Base-by-base conservation (phyloP, 2,113 vertebrate genomes). In the Odontesthes bonariensis region DNA sequence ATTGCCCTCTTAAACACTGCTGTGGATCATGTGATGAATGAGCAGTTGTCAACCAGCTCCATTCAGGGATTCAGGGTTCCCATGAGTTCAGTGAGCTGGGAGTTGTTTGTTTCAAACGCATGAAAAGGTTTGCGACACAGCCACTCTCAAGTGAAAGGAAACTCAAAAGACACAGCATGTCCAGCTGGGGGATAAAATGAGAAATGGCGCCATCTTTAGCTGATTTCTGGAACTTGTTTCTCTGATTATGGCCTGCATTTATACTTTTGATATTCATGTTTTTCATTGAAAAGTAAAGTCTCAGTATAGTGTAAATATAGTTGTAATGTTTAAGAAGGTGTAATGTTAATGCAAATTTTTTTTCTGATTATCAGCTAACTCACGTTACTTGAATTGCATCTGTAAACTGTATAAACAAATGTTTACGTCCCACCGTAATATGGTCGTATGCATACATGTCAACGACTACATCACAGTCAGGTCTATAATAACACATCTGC, bases 201-300 rank as follows among this genome's bases (percentile, higher is more conserved):
- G 73, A 84, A 85, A 87, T 84, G 72, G 73, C 68, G 71, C 88
- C 84, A 90, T 64, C 91, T 74, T 52, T 0, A 79, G 89, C 85
- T 10, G 10, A 0, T 27, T 20, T 17, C 3, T 20, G 32, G 1
- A 63, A 80, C 7, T 44, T 59, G 32, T 38, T 27, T 8, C 32
- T 20, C 13, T 27, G 13, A 22, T 2, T 62, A 17, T 7, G 13
- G 16, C 14, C 23, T 31, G 42, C 23, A 14, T 55, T 27, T 55
- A 31, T 3, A 31, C 1, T 10, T 38, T 38, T 7, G 35, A 38
- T 38, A 38, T 38, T 38, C 35, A 27, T 27, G 27, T 27, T 27
- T 27, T 27, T 27, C 1, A 27, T 27, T 3, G 1, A 27, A 27
- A 27, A 27, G 3, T 27, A 27, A 27, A 27, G 27, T 27, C 3